These are phyloP conservation scores for Drosophila tani DNA, from an alignment of 1,140 invertebrate species.

Conservation along the genomic window DNA sequence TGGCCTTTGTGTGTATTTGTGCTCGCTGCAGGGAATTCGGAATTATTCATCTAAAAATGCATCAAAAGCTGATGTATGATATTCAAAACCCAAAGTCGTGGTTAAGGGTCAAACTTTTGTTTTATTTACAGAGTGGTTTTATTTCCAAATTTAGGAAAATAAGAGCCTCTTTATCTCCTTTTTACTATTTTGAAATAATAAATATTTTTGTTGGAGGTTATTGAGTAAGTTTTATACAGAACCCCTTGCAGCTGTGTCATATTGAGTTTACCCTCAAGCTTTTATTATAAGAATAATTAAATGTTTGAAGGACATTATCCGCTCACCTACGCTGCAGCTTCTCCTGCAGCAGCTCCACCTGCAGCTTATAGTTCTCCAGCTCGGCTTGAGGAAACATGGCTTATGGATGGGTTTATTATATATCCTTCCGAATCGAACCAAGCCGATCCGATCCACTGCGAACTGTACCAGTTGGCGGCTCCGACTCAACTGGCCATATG, in stretches of 20 bases:
- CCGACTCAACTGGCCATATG: conserved; percentile 52
- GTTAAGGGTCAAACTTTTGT: neutral
- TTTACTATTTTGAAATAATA: neutral
- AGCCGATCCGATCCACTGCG: conserved; percentile 2
- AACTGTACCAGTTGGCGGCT: conserved; percentile 33
- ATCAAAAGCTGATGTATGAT: neutral
- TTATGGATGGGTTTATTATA: neutral
- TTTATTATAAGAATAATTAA: too few species aligned
- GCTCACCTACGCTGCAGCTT: conserved; percentile 78
- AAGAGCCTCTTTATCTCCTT: neutral
- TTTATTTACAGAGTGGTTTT: neutral
- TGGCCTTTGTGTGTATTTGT: conserved; percentile 6
- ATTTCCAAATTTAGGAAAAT: neutral
- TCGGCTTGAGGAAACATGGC: conserved; percentile 80
- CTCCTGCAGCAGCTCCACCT: conserved; percentile 81
- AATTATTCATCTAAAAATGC: conserved; percentile 2
- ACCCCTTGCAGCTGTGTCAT: too few species aligned
- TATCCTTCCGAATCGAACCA: conserved; percentile 4
- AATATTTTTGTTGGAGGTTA: neutral
- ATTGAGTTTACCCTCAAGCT: too few species aligned
- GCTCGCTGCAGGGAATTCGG: conserved; percentile 13
- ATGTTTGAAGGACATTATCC: neutral
- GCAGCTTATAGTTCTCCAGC: conserved; percentile 83
- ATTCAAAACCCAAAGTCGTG: neutral
- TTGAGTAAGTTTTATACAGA: too few species aligned